These are phyloP conservation scores for Oopsacas minuta DNA, from an alignment of 37 sponge, comb jelly and placozoan genomes.

Conservation along the genomic window DNA sequence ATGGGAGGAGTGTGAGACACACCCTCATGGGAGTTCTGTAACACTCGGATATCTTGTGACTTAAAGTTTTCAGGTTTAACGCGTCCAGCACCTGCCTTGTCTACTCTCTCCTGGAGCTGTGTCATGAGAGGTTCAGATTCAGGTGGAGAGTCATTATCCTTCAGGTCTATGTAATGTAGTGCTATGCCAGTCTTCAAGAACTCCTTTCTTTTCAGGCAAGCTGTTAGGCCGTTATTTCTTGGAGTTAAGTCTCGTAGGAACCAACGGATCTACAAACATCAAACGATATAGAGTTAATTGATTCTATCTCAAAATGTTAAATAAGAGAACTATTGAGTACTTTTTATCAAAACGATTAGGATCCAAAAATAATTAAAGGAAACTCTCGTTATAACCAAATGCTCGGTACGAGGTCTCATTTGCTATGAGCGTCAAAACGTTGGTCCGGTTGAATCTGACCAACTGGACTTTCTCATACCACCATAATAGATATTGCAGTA, in stretches of 20 bases:
- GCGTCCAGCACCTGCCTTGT: not conserved
- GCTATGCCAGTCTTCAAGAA: not conserved
- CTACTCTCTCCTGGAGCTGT: constrained; percentile 4
- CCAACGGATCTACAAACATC: not conserved
- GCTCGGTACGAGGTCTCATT: no score
- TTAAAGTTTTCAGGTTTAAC: not conserved
- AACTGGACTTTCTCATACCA: no score
- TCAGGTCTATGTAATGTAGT: not conserved
- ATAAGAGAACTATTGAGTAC: no score
- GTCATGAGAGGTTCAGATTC: not conserved
- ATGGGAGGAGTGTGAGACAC: not conserved
- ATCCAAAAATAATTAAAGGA: no score
- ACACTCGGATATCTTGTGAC: not conserved
- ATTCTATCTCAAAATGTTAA: no score
- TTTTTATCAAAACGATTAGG: no score
- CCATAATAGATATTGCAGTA: no score
- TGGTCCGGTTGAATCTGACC: no score
- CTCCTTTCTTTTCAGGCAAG: not conserved
- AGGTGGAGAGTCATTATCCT: not conserved
- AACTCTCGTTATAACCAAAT: no score
- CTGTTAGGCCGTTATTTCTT: not conserved
- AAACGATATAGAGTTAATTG: not conserved
- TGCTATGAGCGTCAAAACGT: no score
- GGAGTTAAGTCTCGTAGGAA: not conserved
- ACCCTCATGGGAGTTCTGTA: not conserved